phyloP scores from a whole-genome alignment of 2,888 invertebrate species.

The Thereva unica region DNA sequence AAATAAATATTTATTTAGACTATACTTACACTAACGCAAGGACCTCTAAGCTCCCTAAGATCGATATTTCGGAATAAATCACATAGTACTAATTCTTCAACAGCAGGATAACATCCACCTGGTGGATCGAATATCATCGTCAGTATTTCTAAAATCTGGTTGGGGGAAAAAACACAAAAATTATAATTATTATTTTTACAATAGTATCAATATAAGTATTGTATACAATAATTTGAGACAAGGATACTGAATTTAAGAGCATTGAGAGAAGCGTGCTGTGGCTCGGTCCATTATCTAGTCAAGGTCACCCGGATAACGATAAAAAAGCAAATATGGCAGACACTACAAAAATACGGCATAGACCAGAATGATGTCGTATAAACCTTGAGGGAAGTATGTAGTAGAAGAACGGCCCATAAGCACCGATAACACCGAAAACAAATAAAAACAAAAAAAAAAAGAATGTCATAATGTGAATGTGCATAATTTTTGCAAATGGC shows the following conservation, averaged over 20 bases:
- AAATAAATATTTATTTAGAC: neutral
- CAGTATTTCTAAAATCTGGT: conserved; percentile 75
- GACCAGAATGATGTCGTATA: too few relatives aligned
- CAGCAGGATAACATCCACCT: conserved; percentile 68
- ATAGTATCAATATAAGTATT: neutral
- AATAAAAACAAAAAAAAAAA: too few relatives aligned
- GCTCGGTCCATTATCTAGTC: too few relatives aligned
- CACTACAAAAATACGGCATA: too few relatives aligned
- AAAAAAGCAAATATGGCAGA: too few relatives aligned
- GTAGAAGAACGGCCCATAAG: too few relatives aligned
- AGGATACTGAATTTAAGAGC: neutral
- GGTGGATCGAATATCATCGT: conserved; percentile 75
- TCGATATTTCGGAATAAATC: conserved; percentile 88
- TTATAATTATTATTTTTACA: neutral
- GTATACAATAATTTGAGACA: neutral
- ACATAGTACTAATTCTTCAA: conserved; percentile 80
- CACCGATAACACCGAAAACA: too few relatives aligned
- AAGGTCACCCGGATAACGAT: too few relatives aligned
- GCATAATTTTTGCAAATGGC: too few relatives aligned
- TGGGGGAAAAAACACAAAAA: conserved; percentile 35
- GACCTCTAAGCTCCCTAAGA: conserved; percentile 83
- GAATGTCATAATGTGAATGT: too few relatives aligned
- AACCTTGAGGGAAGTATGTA: too few relatives aligned
- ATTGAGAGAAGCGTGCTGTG: too few relatives aligned
- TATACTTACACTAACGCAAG: conserved; percentile 74